Conservation (phyloP, 1,140 invertebrate species). For the Lysiphlebus fabarum region DNA sequence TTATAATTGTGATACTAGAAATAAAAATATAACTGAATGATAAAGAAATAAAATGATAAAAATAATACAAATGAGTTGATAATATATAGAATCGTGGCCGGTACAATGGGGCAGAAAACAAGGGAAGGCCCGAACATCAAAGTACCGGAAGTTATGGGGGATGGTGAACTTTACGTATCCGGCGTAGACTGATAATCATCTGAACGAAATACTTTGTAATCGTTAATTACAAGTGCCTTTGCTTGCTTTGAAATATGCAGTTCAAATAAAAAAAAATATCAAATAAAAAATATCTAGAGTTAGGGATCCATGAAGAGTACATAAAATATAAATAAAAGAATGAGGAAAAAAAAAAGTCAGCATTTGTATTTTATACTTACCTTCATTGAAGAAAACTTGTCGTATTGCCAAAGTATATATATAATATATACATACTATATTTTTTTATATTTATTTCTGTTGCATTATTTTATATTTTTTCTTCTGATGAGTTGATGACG, state of each 20-base stretch:
- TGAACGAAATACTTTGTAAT: slow-evolving; percentile 55
- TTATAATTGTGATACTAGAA: no score
- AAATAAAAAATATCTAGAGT: not conserved
- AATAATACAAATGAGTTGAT: slow-evolving; percentile 3
- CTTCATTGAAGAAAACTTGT: no score
- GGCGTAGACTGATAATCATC: slow-evolving; percentile 54
- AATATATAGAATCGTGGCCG: slow-evolving; percentile 9
- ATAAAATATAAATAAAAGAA: not conserved
- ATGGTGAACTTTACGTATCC: slow-evolving; percentile 44
- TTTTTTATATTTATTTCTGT: not conserved
- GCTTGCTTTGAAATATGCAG: slow-evolving; percentile 21
- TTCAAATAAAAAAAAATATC: not conserved
- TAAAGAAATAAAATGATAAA: not conserved
- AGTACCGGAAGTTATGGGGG: slow-evolving; percentile 48
- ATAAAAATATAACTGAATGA: no score
- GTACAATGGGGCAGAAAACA: slow-evolving; percentile 36
- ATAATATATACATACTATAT: not conserved
- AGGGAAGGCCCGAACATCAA: slow-evolving; percentile 33
- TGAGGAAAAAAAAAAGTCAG: slow-evolving; percentile 2
- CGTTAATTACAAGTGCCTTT: slow-evolving; percentile 48
- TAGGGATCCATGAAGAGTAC: slow-evolving; percentile 5
- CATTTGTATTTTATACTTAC: slow-evolving; percentile 4
- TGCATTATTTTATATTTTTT: not conserved
- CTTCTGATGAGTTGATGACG: not conserved
- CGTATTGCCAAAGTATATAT: no score